These are phyloP conservation scores for Gnathonemus longibarbis DNA, from an alignment of 2,113 vertebrate genomes.

Conservation along the genomic window DNA sequence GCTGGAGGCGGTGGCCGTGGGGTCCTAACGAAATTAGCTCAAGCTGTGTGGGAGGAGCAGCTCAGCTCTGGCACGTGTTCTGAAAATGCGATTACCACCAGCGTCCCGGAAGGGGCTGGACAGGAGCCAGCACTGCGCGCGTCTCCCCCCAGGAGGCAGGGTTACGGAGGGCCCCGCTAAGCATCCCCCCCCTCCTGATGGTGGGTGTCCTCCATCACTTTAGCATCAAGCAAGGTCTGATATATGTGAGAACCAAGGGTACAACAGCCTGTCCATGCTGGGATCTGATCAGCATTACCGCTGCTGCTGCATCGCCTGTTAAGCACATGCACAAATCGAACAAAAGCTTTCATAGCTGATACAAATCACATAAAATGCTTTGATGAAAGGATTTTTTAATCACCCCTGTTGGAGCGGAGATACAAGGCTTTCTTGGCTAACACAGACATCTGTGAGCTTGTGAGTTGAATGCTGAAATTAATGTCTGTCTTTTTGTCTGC, in stretches of 20 bases:
- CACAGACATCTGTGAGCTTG: neutral
- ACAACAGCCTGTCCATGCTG: neutral
- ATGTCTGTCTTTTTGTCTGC: constrained; percentile 20
- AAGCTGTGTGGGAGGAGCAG: constrained; percentile 28
- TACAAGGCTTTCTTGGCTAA: neutral
- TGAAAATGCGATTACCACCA: constrained; percentile 29
- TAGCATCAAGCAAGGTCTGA: neutral
- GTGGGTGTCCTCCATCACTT: neutral
- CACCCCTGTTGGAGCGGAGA: neutral
- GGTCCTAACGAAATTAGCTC: constrained; percentile 38
- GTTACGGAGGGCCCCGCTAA: neutral
- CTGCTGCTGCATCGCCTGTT: neutral
- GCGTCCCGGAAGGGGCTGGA: constrained; percentile 16
- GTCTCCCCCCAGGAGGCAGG: neutral
- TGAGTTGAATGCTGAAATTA: neutral
- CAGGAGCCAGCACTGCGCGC: constrained; percentile 12
- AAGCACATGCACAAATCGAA: neutral
- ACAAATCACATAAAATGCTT: neutral
- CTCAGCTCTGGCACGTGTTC: constrained; percentile 18
- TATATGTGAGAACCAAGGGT: neutral
- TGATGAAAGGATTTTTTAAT: neutral
- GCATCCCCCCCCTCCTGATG: neutral
- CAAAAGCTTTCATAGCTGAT: neutral
- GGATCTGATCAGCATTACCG: neutral
- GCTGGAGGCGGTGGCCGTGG: constrained; percentile 11